Evolutionary conservation across 2,113 vertebrate species (phyloP), one percentile per base, ranked within the genome.

Genomic region (Podiceps cristatus): DNA sequence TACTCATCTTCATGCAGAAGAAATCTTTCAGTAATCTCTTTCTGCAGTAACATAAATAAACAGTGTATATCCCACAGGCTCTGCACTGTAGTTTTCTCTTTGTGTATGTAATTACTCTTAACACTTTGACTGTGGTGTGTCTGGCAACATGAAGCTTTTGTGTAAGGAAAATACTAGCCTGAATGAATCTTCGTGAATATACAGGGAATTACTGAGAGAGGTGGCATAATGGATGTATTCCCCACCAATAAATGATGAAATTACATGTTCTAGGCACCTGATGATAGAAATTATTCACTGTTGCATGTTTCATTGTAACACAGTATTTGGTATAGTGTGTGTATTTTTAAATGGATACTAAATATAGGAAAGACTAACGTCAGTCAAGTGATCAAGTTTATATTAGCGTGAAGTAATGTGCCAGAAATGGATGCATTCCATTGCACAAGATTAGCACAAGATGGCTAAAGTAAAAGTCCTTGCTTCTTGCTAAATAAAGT

Each of bases 21-120:
- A 96, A 95, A 74, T 71, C 28, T 92, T 84, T 96, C 62, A 75
- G 93, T 97, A 95, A 88, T 95, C 78, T 93, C 73, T 75, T 96
- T 93, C 75, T 97, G 56, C 77, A 89, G 77, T 95, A 96, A 93
- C 85, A n/a, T 88, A 88, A 96, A 98, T 94, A 91, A 97, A 98
- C 97, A 78, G 73, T 83, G 73, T 93, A 25, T 95, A 94, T 95
- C 82, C 75, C 80, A 86, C 66, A 93, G 88, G 94, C 86, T 97
- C 72, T 96, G 73, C 93, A 93, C 87, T 96, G 96, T 5, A 94
- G 81, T 81, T 95, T n/a, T 96, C 55, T 95, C 67, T 95, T 73
- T 97, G 91, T 96, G 82, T 98, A 84, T 96, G 92, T 93, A 81
- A 81, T 93, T 94, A 83, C 73, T 90, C 44, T 71, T 88, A 86